phyloP scores from a whole-genome alignment of 2,888 invertebrate species.

The Oxytorus armatus region DNA sequence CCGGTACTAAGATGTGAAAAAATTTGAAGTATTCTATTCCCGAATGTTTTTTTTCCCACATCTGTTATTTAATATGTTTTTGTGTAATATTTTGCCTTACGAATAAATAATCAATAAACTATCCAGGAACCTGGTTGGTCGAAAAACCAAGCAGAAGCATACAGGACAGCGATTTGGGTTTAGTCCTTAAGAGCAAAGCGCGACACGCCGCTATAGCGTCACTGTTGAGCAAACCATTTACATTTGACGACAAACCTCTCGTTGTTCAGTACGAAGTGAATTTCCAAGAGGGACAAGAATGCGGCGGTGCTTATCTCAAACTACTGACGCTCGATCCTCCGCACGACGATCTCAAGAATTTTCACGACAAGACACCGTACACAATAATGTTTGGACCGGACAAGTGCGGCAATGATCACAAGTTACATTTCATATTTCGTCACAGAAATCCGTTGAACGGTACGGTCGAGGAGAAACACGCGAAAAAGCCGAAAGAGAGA shows the following conservation, averaged over 20 bases:
- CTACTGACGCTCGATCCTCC: slow-evolving; percentile 91
- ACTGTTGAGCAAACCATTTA: slow-evolving; percentile 91
- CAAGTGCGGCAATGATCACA: slow-evolving; percentile 98
- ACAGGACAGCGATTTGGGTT: slow-evolving; percentile 93
- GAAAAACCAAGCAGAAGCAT: slow-evolving; percentile 92
- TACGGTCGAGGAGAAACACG: slow-evolving; percentile 96
- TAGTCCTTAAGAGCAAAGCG: slow-evolving; percentile 97
- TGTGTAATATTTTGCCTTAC: neutral
- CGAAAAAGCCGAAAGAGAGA: slow-evolving; percentile 94
- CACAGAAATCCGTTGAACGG: slow-evolving; percentile 97
- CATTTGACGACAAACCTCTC: slow-evolving; percentile 92
- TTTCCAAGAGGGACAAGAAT: slow-evolving; percentile 98
- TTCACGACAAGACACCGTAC: slow-evolving; percentile 98
- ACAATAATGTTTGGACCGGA: slow-evolving; percentile 99
- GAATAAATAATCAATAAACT: slow-evolving; percentile 1
- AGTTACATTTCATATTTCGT: slow-evolving; percentile 95
- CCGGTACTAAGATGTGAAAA: no score
- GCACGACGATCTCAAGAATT: slow-evolving; percentile 90
- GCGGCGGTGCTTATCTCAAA: slow-evolving; percentile 99
- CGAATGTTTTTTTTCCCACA: neutral
- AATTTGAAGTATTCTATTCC: no score
- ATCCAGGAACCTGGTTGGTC: slow-evolving; percentile 88
- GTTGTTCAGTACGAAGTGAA: slow-evolving; percentile 97
- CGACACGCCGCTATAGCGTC: slow-evolving; percentile 98
- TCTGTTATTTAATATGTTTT: neutral